Percentiles rank a stretch among this genome's conserved stretches.
These are phyloP conservation scores for Sebastes steindachneri DNA, from an alignment of 2,797 vertebrate species.

Conservation along the genomic window DNA sequence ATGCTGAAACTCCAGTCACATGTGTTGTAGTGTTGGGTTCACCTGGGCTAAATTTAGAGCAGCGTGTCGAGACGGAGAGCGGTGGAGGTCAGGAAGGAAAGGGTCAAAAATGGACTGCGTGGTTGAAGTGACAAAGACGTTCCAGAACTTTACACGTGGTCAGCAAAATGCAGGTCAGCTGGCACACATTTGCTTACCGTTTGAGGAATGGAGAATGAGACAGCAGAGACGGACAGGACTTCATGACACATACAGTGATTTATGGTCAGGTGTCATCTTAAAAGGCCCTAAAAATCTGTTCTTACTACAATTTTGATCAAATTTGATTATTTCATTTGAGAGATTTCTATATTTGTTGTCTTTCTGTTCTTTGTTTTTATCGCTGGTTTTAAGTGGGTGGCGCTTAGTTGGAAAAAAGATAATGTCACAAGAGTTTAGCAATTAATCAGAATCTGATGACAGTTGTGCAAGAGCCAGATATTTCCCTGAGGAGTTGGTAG, in stretches of 20 bases:
- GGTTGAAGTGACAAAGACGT: slow-evolving; percentile 43
- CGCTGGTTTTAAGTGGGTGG: background rate
- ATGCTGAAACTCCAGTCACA: slow-evolving; percentile 62
- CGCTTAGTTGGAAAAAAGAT: background rate
- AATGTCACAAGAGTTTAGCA: background rate
- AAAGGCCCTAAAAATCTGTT: background rate
- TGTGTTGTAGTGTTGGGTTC: slow-evolving; percentile 77
- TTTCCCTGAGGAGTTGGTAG: too few relatives aligned
- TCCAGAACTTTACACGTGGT: slow-evolving; percentile 3
- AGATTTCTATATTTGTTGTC: background rate
- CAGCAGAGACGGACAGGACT: background rate
- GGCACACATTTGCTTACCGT: background rate
- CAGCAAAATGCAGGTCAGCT: slow-evolving; percentile 39
- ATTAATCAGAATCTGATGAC: background rate
- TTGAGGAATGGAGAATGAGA: slow-evolving; percentile 5
- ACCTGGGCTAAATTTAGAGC: slow-evolving; percentile 74
- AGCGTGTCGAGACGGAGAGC: slow-evolving; percentile 11
- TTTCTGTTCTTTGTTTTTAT: background rate
- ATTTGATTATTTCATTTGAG: background rate
- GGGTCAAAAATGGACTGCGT: slow-evolving; percentile 23
- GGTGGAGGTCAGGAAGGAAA: slow-evolving; percentile 17
- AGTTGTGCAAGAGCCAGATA: background rate
- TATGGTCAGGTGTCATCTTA: background rate
- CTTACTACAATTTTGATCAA: background rate
- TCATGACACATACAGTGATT: background rate